A percentile compares a stretch with the other conserved stretches of the same genome.
Conservation (phyloP, 2,888 invertebrate genomes). For the Tortrix viridana region DNA sequence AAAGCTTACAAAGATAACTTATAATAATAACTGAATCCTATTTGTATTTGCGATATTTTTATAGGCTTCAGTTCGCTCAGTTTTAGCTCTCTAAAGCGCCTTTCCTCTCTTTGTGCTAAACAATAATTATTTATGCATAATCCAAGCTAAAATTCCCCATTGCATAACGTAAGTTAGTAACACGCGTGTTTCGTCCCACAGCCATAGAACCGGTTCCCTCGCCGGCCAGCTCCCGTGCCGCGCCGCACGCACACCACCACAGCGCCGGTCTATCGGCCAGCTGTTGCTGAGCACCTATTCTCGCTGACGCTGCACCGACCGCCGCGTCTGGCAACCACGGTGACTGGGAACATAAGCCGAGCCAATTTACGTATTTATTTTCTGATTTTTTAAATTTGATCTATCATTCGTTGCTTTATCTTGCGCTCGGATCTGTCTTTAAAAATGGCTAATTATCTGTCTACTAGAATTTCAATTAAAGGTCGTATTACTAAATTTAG, state of each 20-base stretch:
- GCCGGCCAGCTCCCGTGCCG: neutral
- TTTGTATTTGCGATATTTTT: no score
- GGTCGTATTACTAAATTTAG: constrained; percentile 18
- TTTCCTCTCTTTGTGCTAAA: no score
- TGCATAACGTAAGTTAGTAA: neutral
- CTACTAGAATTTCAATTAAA: constrained; percentile 19
- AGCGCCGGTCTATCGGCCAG: neutral
- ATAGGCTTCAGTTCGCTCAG: no score
- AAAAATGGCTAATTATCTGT: neutral
- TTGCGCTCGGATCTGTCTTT: neutral
- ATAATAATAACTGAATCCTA: no score
- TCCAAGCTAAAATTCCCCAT: neutral
- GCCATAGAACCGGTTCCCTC: neutral
- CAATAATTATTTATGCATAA: no score
- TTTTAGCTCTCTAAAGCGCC: no score
- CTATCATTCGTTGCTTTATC: neutral
- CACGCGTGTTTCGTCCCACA: neutral
- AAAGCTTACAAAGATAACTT: no score
- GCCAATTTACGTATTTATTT: constrained; percentile 2
- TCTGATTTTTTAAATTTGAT: neutral
- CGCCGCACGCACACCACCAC: neutral
- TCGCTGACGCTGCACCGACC: neutral
- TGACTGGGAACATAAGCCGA: constrained; percentile 7
- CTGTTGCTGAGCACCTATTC: neutral
- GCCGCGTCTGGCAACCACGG: neutral